A percentile compares a stretch with the other conserved stretches of the same genome.
Conservation (phyloP, 2,113 vertebrate genomes). For the Podarcis raffonei region DNA sequence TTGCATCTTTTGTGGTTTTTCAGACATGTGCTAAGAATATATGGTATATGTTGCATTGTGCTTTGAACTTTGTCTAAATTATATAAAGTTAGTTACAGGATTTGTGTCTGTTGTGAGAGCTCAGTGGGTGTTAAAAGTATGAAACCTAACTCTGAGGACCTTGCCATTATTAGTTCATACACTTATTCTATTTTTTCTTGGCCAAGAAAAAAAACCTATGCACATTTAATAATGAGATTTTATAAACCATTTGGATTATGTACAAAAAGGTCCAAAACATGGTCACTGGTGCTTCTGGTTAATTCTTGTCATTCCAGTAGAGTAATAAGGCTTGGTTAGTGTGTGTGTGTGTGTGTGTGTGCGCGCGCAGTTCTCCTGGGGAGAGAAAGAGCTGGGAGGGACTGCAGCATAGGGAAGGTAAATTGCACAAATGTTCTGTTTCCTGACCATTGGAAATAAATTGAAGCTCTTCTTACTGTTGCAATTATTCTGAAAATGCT, state of each 20-base stretch:
- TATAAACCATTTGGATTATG: background rate
- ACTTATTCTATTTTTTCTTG: background rate
- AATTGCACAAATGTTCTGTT: background rate
- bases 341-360: background rate
- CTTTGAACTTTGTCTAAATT: conserved; percentile 2
- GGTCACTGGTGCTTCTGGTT: background rate
- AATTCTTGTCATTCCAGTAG: background rate
- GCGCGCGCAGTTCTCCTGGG: background rate
- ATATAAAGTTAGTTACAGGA: background rate
- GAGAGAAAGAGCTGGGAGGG: background rate
- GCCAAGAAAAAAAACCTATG: background rate
- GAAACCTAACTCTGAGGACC: background rate
- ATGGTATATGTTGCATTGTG: background rate
- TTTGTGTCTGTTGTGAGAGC: background rate
- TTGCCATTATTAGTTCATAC: background rate
- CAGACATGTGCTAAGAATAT: conserved; percentile 2
- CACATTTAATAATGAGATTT: background rate
- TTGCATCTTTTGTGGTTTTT: background rate
- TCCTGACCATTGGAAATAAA: background rate
- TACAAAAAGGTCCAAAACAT: background rate
- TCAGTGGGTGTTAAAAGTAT: background rate
- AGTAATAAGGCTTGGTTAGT: background rate
- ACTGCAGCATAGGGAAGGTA: background rate
- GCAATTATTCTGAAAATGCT: background rate
- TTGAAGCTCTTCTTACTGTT: background rate